Evolutionary conservation across 2,888 invertebrate genomes (phyloP).

Genomic region (Plebejus melissa): DNA sequence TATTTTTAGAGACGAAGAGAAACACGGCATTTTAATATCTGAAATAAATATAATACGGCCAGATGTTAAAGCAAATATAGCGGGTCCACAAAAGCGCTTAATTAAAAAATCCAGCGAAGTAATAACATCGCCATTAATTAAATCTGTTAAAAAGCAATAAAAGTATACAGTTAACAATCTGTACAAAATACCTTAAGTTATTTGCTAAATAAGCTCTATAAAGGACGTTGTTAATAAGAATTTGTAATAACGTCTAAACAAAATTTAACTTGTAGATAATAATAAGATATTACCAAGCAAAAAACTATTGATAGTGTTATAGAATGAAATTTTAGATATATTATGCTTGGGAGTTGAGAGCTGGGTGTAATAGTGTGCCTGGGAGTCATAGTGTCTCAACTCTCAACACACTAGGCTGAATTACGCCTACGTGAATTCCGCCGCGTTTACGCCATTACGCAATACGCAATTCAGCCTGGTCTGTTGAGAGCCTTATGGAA

Average conservation of each 20-base stretch:
- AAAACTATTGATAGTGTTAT: no score
- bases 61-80: conserved; percentile 13
- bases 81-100: neutral
- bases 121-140: conserved; percentile 12
- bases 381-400: no score
- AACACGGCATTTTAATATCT: conserved; percentile 1
- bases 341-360: no score
- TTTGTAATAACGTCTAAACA: neutral
- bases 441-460: no score
- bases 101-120: conserved; percentile 5
- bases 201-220: neutral
- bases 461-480: no score
- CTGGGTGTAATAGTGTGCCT: no score
- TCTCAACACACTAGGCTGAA: no score
- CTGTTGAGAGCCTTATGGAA: no score
- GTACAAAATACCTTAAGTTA: neutral
- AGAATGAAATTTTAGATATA: no score
- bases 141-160: conserved; percentile 1
- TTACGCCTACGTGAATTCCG: no score
- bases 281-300: no score
- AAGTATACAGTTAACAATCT: neutral
- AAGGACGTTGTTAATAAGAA: neutral
- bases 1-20: neutral
- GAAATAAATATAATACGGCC: neutral
- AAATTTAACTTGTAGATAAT: neutral